Evolutionary conservation across 2,113 vertebrate species (phyloP).

Genomic region (Orycteropus afer): DNA sequence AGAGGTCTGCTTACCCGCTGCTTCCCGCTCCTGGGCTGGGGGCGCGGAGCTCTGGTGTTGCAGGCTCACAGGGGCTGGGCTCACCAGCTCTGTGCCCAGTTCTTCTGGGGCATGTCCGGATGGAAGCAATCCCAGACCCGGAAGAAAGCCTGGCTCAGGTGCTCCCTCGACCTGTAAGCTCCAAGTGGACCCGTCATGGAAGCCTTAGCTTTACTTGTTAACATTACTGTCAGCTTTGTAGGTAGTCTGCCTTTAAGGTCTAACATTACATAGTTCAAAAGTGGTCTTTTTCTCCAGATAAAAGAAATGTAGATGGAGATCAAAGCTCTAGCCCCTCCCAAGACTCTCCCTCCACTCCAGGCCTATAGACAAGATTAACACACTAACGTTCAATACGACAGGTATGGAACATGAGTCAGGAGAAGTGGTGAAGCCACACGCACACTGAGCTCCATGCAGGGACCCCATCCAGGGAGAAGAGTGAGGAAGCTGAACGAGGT

Average conservation of each 20-base stretch:
- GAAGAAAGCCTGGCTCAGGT: neutral
- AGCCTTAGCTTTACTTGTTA: neutral
- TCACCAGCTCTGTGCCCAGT: neutral
- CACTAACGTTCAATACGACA: accelerated
- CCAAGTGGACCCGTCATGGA: neutral
- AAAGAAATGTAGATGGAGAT: neutral
- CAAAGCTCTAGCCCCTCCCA: neutral
- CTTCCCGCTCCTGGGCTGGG: neutral
- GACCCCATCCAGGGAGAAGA: neutral
- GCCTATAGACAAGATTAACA: neutral
- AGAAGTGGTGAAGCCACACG: neutral
- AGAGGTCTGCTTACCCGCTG: neutral
- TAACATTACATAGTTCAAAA: neutral
- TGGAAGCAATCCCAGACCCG: neutral
- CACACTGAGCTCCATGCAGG: neutral
- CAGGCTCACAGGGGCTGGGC: neutral
- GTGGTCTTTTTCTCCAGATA: neutral
- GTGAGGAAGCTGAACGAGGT: slow-evolving; percentile 2
- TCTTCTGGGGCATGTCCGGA: neutral
- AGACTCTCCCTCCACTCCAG: neutral
- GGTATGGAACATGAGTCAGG: neutral
- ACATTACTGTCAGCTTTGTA: neutral
- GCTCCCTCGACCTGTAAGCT: neutral
- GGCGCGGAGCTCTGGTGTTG: neutral
- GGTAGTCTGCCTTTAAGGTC: neutral